phyloP scores from a whole-genome alignment of 1,140 invertebrate genomes.

The Lepidurus couesii region DNA sequence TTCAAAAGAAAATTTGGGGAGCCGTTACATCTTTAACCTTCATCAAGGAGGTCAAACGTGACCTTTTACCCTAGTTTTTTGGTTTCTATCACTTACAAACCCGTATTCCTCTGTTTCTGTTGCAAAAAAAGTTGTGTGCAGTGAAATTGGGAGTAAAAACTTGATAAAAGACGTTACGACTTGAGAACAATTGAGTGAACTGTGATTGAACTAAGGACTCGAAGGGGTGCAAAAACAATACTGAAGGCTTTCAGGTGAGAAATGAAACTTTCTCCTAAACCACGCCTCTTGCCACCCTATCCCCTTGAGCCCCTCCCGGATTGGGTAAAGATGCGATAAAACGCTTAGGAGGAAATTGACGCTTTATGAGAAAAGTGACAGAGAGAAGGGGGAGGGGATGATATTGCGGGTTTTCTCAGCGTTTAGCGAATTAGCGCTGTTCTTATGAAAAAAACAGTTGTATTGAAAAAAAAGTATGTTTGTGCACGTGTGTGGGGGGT shows the following conservation, averaged over 20 bases:
- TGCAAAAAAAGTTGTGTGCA: conserved; percentile 11
- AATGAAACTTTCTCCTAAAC: neutral
- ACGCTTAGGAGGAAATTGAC: no score
- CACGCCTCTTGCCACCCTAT: neutral
- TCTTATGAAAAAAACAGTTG: conserved; percentile 4
- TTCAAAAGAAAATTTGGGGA: neutral
- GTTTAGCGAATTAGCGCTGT: neutral
- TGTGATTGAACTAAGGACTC: neutral
- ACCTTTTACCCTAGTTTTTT: no score
- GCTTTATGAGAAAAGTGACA: neutral
- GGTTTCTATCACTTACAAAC: neutral
- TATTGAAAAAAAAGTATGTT: conserved; percentile 22
- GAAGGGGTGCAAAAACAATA: neutral
- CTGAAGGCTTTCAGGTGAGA: neutral
- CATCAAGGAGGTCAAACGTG: neutral
- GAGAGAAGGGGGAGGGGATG: neutral
- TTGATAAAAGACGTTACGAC: neutral
- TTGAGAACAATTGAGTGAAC: neutral
- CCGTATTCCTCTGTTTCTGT: conserved; percentile 1
- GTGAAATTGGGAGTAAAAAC: neutral
- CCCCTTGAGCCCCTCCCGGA: neutral
- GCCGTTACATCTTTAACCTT: neutral
- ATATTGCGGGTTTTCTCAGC: neutral
- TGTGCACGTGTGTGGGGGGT: neutral
- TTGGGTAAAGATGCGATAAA: no score